Evolutionary conservation across 2,113 vertebrate species (phyloP), one percentile per base, ranked within the genome.

Genomic region (Fregetta grallaria): DNA sequence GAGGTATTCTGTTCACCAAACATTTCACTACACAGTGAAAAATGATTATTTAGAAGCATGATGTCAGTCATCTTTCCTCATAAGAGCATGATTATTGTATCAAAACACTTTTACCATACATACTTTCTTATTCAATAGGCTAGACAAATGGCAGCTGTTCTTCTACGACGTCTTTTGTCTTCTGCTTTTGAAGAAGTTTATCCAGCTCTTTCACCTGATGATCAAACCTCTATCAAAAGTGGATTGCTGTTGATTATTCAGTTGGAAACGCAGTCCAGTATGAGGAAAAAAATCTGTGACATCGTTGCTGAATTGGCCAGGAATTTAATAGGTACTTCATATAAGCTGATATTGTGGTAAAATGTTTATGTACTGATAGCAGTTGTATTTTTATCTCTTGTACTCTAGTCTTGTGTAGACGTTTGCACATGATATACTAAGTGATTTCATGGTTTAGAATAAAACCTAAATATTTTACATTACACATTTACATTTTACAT

Each of bases 121-220:
- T 71, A 4, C 50, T 32, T 82, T 78, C 56, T 91, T 56, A 15
- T 74, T 91, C 40, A 65, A 65, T 94, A 99, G 99, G 99, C 99
- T 92, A 98, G 98, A 97, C 99, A 99, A 97, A 99, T 99, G 99
- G 99, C 99, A 7, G 99, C 99, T 3, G 99, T 99, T 77, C 98
- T 99, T 74, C 97, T 99, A 42, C 98, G 99, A 68, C 98, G 99
- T 63, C 98, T 99, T 89, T 96, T 99, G 96, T 99, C 99, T 20
- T 99, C 99, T 23, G 98, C 99, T 13, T 99, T 99, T 84, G 99
- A 99, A 96, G 99, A 99, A 97, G 98, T 99, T 75, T 99, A 99
- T 95, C 99, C 99, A 25, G 91, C 98, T 68, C 98, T 99, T 92
- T 98, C 99, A 10, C 84, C 98, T 50, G 99, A 99, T 59, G 97